A percentile compares a stretch with the other conserved stretches of the same genome.
These are phyloP conservation scores for Eilema depressum DNA, from an alignment of 2,888 invertebrate genomes.

Conservation along the genomic window DNA sequence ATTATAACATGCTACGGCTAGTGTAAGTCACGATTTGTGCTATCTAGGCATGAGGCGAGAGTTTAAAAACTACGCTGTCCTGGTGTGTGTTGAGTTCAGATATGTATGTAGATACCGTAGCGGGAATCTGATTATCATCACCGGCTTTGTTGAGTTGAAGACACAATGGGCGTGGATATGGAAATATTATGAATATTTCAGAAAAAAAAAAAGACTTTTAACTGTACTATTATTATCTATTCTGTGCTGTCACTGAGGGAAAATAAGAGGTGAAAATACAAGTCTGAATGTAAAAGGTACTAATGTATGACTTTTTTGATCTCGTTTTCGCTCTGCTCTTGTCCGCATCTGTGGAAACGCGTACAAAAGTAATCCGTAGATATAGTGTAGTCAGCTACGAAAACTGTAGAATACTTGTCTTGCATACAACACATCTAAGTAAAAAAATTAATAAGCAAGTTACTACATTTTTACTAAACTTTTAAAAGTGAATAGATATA, in stretches of 20 bases:
- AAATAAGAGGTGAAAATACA: neutral
- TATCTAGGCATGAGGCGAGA: constrained; percentile 72
- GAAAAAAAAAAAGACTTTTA: no score
- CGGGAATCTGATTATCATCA: constrained; percentile 81
- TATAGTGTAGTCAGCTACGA: neutral
- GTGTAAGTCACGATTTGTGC: constrained; percentile 83
- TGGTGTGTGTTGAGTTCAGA: constrained; percentile 54
- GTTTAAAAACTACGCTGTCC: constrained; percentile 68
- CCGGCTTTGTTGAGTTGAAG: constrained; percentile 59
- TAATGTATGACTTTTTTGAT: no score
- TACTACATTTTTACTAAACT: neutral
- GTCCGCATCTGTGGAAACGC: neutral
- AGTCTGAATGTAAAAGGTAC: neutral
- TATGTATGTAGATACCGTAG: constrained; percentile 66
- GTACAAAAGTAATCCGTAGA: neutral
- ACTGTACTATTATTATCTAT: no score
- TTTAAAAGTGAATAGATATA: neutral
- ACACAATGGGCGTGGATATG: constrained; percentile 51
- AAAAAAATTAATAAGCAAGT: neutral
- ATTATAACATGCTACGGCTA: constrained; percentile 80
- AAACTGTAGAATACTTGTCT: neutral
- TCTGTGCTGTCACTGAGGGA: neutral
- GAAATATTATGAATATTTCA: neutral
- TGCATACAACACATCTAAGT: neutral
- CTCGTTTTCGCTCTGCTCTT: neutral